Evolutionary conservation across 2,888 invertebrate genomes (phyloP).

Genomic region (Melitaea athalia): DNA sequence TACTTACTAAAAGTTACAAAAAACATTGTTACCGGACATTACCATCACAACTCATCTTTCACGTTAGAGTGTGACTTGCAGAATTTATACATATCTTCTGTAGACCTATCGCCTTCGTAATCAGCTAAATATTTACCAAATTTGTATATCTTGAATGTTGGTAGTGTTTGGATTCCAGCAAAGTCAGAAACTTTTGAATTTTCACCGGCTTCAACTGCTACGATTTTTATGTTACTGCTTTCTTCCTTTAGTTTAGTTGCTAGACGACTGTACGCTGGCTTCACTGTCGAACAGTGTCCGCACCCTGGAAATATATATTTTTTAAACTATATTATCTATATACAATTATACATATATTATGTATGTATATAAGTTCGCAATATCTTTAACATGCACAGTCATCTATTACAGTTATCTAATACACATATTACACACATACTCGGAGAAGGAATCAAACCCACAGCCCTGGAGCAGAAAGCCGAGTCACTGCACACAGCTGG

Average conservation of each 20-base stretch:
- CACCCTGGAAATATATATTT: conserved; percentile 82
- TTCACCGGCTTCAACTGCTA: conserved; percentile 86
- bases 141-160: conserved; percentile 85
- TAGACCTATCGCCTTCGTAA: conserved; percentile 81
- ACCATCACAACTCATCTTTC: conserved; percentile 71
- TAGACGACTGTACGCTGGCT: conserved; percentile 84
- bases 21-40: background rate
- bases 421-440: no score
- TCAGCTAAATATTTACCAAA: conserved; percentile 78
- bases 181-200: conserved; percentile 82
- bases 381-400: no score
- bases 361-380: no score
- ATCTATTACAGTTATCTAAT: no score
- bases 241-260: conserved; percentile 75
- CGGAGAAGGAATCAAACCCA: no score
- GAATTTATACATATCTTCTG: conserved; percentile 81
- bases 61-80: conserved; percentile 56
- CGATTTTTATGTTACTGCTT: conserved; percentile 64
- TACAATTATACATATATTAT: no score
- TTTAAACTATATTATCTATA: no score
- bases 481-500: background rate
- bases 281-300: conserved; percentile 86
- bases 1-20: background rate
- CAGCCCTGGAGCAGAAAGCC: no score
- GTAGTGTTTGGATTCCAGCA: conserved; percentile 84